Conservation (phyloP, 2,797 vertebrate genomes). For the Glyptemys insculpta region DNA sequence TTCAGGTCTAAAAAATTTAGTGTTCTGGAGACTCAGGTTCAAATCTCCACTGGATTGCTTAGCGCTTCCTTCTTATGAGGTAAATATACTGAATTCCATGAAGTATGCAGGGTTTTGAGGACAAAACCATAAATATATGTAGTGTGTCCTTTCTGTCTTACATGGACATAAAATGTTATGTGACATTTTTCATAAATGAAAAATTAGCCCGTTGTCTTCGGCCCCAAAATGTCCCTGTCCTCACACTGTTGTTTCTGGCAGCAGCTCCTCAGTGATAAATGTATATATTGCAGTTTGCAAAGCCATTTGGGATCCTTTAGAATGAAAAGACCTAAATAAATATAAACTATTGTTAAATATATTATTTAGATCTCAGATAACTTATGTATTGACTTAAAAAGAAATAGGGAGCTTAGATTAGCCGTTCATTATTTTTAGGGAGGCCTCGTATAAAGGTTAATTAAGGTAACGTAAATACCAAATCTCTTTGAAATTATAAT, state of each 20-base stretch:
- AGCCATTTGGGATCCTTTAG: conserved; percentile 9
- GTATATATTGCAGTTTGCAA: not conserved
- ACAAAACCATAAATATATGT: not conserved
- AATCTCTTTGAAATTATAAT: not conserved
- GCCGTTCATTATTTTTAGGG: conserved; percentile 15
- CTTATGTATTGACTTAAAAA: conserved; percentile 7
- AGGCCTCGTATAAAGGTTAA: conserved; percentile 19
- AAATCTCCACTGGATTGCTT: conserved; percentile 23
- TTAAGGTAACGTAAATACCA: not conserved
- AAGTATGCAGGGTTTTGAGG: not conserved
- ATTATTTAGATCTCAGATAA: conserved; percentile 13
- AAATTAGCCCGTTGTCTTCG: not conserved
- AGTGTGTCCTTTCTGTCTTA: not conserved
- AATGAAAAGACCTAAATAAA: conserved; percentile 12
- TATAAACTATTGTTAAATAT: conserved; percentile 22
- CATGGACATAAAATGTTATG: not conserved
- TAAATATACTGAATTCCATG: not conserved
- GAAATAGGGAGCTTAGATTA: not conserved
- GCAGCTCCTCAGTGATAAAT: not conserved
- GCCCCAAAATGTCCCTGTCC: not conserved
- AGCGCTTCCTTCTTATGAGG: conserved; percentile 19
- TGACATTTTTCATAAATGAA: conserved; percentile 2
- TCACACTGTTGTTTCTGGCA: conserved; percentile 22
- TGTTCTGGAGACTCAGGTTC: conserved; percentile 28
- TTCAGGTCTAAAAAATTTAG: conserved; percentile 58